Evolutionary conservation across 2,888 invertebrate species (phyloP).

Genomic region (Andrena hattorfiana): DNA sequence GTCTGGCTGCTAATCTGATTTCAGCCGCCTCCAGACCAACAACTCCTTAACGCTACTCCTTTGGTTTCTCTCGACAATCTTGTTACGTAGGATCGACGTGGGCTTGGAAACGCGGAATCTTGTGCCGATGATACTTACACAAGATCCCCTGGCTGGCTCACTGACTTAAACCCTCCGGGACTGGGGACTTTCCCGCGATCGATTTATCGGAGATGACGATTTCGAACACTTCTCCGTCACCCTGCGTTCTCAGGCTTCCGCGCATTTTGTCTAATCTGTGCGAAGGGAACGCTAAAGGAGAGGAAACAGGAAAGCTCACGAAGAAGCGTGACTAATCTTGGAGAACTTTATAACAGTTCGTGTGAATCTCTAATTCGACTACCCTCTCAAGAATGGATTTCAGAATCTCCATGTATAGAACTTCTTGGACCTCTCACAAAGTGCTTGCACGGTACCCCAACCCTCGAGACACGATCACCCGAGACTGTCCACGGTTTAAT

Average conservation of each 20-base stretch:
- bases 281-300: too few relatives aligned
- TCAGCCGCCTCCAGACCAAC: constrained; percentile 79
- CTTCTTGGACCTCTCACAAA: too few relatives aligned
- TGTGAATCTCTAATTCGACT: too few relatives aligned
- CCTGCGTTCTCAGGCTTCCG: background rate
- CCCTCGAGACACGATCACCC: background rate
- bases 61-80: constrained; percentile 84
- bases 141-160: constrained; percentile 29
- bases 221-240: background rate
- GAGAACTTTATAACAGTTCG: too few relatives aligned
- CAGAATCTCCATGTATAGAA: too few relatives aligned
- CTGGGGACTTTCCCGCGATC: background rate
- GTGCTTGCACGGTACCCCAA: background rate
- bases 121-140: constrained; percentile 48
- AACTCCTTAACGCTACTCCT: constrained; percentile 81
- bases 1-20: constrained; percentile 80
- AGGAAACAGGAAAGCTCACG: too few relatives aligned
- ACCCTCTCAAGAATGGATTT: too few relatives aligned
- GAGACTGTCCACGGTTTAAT: background rate
- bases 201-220: background rate
- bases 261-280: background rate
- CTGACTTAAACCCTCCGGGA: constrained; percentile 1
- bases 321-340: too few relatives aligned
- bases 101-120: constrained; percentile 44
- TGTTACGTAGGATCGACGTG: constrained; percentile 74